phyloP scores from a whole-genome alignment of 2,797 vertebrate species.

The Sitta carolinensis region DNA sequence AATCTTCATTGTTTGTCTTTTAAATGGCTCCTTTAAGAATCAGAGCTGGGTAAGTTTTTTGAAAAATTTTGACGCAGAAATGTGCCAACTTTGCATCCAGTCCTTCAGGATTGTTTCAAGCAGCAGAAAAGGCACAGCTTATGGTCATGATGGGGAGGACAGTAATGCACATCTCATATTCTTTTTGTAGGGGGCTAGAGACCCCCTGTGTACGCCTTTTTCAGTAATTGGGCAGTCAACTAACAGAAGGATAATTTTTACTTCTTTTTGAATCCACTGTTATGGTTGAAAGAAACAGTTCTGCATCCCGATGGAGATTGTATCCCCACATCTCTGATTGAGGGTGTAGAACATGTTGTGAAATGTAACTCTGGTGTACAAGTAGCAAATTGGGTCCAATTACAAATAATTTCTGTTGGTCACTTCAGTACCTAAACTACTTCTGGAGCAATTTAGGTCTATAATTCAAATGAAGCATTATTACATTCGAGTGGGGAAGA shows the following conservation, averaged over 20 bases:
- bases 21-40: not conserved
- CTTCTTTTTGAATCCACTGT: not conserved
- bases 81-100: not conserved
- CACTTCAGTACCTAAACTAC: not conserved
- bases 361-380: not conserved
- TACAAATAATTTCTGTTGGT: not conserved
- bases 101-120: not conserved
- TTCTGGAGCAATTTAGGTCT: not conserved
- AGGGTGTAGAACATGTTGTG: not conserved
- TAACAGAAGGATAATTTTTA: not conserved
- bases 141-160: not conserved
- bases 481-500: not conserved
- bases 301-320: not conserved
- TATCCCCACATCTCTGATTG: rapidly evolving
- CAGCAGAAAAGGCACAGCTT: not conserved
- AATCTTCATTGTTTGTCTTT: not conserved
- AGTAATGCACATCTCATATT: not conserved
- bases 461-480: not conserved
- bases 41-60: not conserved
- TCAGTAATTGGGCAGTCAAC: not conserved
- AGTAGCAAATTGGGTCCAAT: not conserved
- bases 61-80: not conserved
- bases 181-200: not conserved
- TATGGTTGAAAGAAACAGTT: not conserved
- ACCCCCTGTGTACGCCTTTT: not conserved